Evolutionary conservation across 2,888 invertebrate species (phyloP).

Genomic region (Drosophila colorata): DNA sequence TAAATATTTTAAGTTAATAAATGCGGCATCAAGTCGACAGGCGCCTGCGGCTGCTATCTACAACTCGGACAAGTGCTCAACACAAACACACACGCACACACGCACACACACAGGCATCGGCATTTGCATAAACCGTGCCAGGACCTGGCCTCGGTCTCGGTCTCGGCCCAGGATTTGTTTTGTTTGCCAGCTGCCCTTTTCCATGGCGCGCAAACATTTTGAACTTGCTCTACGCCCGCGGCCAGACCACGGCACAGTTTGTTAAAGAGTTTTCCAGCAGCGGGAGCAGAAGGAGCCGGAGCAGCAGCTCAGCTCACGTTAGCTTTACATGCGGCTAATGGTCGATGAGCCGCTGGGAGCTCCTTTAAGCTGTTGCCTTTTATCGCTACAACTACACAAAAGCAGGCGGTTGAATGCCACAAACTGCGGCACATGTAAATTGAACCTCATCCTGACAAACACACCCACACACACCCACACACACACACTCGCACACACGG

Average conservation of each 20-base stretch:
- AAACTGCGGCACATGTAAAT: conserved; percentile 51
- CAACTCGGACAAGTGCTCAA: conserved; percentile 52
- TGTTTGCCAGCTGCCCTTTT: conserved; percentile 51
- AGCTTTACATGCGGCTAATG: conserved; percentile 62
- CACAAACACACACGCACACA: conserved; percentile 26
- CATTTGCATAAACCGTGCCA: conserved; percentile 70
- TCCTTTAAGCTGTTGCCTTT: conserved; percentile 48
- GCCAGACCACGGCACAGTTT: conserved; percentile 12
- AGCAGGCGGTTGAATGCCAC: conserved; percentile 35
- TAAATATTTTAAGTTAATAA: conserved; percentile 78
- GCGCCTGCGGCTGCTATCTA: conserved; percentile 41
- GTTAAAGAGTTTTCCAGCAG: conserved; percentile 27
- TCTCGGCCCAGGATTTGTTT: conserved; percentile 31
- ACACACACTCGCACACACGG: conserved; percentile 15
- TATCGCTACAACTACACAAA: conserved; percentile 29
- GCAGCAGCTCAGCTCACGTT: conserved; percentile 46
- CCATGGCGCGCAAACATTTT: conserved; percentile 41
- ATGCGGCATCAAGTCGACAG: conserved; percentile 56
- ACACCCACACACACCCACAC: conserved; percentile 2
- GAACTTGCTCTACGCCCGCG: conserved; percentile 31
- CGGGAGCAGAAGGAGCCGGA: background rate
- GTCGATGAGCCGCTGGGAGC: conserved; percentile 55
- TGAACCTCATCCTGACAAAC: conserved; percentile 28
- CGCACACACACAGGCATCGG: conserved; percentile 35
- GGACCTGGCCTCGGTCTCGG: conserved; percentile 1